A percentile compares a stretch with the other conserved stretches of the same genome.
These are phyloP conservation scores for Koerneria pararmatus DNA, from an alignment of 2,888 invertebrate species.

Conservation along the genomic window DNA sequence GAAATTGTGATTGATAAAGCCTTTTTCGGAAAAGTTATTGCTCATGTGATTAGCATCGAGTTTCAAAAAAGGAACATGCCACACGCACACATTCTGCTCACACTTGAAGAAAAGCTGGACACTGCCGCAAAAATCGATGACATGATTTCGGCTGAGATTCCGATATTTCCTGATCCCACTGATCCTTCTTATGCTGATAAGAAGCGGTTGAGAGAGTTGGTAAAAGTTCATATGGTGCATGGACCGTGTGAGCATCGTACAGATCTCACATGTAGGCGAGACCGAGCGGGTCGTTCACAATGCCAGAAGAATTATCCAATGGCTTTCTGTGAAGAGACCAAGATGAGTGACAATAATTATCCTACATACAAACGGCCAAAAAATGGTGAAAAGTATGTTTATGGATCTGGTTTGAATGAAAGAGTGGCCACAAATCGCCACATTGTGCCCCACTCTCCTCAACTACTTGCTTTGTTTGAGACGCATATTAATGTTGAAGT, in stretches of 20 bases:
- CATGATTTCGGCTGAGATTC: constrained; percentile 60
- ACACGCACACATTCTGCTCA: constrained; percentile 48
- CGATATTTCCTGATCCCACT: neutral
- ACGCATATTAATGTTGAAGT: constrained; percentile 61
- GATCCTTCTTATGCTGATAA: constrained; percentile 45
- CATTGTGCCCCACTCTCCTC: constrained; percentile 39
- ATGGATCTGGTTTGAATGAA: no score
- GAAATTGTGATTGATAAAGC: constrained; percentile 28
- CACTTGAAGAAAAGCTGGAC: constrained; percentile 23
- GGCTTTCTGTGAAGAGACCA: constrained; percentile 23
- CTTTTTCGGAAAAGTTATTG: constrained; percentile 40
- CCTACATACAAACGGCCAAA: no score
- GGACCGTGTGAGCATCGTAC: constrained; percentile 58
- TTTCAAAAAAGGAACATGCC: constrained; percentile 57
- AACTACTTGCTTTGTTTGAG: constrained; percentile 53
- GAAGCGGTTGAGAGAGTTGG: constrained; percentile 51
- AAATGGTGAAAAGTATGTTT: no score
- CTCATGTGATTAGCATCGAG: constrained; percentile 47
- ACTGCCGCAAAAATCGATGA: constrained; percentile 48
- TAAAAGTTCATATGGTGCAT: constrained; percentile 58
- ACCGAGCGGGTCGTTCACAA: neutral
- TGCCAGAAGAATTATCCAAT: constrained; percentile 28
- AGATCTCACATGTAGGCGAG: constrained; percentile 26
- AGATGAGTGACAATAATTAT: constrained; percentile 19
- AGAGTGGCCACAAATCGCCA: constrained; percentile 26